Evolutionary conservation across 2,113 vertebrate genomes (phyloP), one percentile per base, ranked within the genome.

Genomic region (Dasyornis broadbenti): DNA sequence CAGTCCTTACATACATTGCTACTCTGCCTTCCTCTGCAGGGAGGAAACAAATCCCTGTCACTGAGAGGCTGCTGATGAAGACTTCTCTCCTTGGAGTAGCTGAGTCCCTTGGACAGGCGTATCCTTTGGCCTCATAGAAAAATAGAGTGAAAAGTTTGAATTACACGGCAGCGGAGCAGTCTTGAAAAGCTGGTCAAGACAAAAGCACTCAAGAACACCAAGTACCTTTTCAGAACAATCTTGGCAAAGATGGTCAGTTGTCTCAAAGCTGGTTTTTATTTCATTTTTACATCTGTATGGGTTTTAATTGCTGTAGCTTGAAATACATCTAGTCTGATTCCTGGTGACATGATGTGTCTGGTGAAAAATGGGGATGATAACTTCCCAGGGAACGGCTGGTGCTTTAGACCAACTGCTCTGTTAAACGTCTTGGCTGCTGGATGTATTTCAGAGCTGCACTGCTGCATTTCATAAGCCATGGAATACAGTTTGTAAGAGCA

Each of bases 401-500:
- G 84, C 84, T 97, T 97, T 87, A 89, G 79, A 92, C 76, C 83
- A 96, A 94, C 87, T 94, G 78, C 87, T 94, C 75, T 45, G 59
- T 40, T 96, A 95, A 77, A 79, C 10, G 63, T 86, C 60, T 90
- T 70, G 76, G 85, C 94, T 94, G 95, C 82, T 96, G 95, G 90
- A 95, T 94, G 69, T 80, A 91, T 95, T 97, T 97, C 94, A 95
- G 71, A 96, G 82, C 92, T 95, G 87, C 80, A 78, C 71, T 94
- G 85, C 95, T 97, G 85, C 93, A 90, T 96, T 95, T 97, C 95
- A 96, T 96, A 97, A 97, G 80, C 96, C 52, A 19, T 72, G 84
- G 95, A 97, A 96, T 92, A 97, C 69, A 96, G 96, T 98, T 97
- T 97, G 96, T 97, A 98, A 97, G 97, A 97, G 97, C 96, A 98